Conservation (phyloP, 2,797 vertebrate genomes). For the Xenopus petersii region DNA sequence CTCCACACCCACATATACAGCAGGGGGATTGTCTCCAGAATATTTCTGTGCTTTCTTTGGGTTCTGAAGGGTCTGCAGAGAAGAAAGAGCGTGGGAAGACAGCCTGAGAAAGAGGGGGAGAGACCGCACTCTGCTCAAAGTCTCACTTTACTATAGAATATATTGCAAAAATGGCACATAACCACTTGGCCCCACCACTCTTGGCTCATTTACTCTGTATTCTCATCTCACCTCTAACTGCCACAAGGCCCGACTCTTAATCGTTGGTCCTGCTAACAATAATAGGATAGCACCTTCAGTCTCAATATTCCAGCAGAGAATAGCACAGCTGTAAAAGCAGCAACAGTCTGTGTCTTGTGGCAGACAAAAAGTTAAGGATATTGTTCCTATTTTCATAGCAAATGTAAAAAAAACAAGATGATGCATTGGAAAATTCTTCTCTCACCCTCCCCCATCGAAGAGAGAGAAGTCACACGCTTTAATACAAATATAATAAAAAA, state of each 20-base stretch:
- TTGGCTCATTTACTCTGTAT: slow-evolving; percentile 7
- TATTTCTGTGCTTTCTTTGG: slow-evolving; percentile 11
- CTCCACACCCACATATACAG: slow-evolving; percentile 24
- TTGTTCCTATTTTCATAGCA: slow-evolving; percentile 15
- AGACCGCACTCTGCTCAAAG: slow-evolving; percentile 24
- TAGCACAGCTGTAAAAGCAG: slow-evolving; percentile 16
- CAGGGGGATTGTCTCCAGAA: slow-evolving; percentile 14
- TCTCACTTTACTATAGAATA: slow-evolving; percentile 35
- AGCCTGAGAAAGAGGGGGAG: slow-evolving; percentile 29
- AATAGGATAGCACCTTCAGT: slow-evolving; percentile 22
- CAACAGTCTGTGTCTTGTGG: slow-evolving; percentile 23
- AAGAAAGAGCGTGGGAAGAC: not conserved
- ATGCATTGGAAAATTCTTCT: slow-evolving; percentile 30
- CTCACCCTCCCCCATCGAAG: slow-evolving; percentile 14
- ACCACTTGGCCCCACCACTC: slow-evolving; percentile 30
- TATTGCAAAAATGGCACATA: slow-evolving; percentile 21
- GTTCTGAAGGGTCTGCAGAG: slow-evolving; percentile 6
- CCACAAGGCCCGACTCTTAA: not conserved
- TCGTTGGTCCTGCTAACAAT: slow-evolving; percentile 9
- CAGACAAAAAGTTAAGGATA: slow-evolving; percentile 22
- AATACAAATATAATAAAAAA: slow-evolving; percentile 38
- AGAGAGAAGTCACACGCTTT: slow-evolving; percentile 45
- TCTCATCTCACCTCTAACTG: slow-evolving; percentile 10
- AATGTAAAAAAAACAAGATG: slow-evolving; percentile 29
- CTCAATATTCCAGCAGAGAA: slow-evolving; percentile 30